These are phyloP conservation scores for Nyctibius grandis DNA, from an alignment of 2,797 vertebrate genomes.

Conservation along the genomic window DNA sequence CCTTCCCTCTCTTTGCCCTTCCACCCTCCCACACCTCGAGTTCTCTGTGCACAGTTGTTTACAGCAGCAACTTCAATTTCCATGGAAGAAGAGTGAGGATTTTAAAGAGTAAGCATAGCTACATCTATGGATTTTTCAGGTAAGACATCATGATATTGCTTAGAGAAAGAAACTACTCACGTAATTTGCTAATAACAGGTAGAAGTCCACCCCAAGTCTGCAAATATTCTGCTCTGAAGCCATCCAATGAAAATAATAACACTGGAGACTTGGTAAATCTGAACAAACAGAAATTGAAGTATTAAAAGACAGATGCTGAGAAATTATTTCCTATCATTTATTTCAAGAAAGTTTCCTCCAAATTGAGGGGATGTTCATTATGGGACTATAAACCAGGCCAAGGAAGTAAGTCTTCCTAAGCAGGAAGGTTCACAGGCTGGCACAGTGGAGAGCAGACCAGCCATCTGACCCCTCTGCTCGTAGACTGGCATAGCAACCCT, in stretches of 20 bases:
- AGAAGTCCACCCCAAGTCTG: conserved; percentile 81
- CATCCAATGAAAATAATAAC: conserved; percentile 93
- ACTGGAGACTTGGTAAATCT: conserved; percentile 88
- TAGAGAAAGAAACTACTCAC: conserved; percentile 79
- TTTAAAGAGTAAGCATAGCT: background rate
- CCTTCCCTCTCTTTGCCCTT: background rate
- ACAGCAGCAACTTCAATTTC: background rate
- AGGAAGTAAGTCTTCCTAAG: background rate
- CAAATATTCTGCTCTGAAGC: conserved; percentile 91
- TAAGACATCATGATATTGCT: background rate
- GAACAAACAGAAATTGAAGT: conserved; percentile 45
- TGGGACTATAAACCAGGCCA: background rate
- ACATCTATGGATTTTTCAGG: background rate
- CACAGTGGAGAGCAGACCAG: background rate
- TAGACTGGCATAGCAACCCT: background rate
- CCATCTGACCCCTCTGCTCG: fast-evolving
- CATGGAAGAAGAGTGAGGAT: background rate
- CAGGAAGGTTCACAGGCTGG: background rate
- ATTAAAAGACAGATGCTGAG: conserved; percentile 22
- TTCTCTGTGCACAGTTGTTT: background rate
- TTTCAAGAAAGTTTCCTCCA: background rate
- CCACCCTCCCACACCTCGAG: background rate
- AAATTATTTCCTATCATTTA: background rate
- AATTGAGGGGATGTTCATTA: background rate
- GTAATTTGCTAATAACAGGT: conserved; percentile 88